Evolutionary conservation across 2,888 invertebrate species (phyloP), one percentile per base, ranked within the genome.

Genomic region (Chamaedrilus cognettii): DNA sequence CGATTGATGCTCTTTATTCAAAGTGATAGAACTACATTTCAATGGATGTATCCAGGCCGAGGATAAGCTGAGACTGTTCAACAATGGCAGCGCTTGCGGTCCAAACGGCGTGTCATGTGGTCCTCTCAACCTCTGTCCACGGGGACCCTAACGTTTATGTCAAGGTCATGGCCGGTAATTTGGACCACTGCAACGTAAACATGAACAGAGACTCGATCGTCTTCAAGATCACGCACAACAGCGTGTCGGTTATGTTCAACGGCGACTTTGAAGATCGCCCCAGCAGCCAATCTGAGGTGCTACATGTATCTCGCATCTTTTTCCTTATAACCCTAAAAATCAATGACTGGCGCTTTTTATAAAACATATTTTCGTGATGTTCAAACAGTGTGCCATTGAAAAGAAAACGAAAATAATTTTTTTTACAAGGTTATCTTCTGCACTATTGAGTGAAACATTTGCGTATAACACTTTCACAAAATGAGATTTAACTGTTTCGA

Each of bases 241-340:
- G 26, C 15, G 58, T 71, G 28, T 64, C 58, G 33, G 23, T 71
- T 19, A 28, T 66, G 56, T 26, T 72, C 60, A 68, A 56, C 42
- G 71, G 72, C 15, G 72, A 72, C 57, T 72, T 72, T 51, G 72
- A 72, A 31, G 72, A 72, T 60, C 59, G 63, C 52, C 63, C 66
- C 15, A 30, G 7, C 30, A 60, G 63, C 55, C 63, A 33, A 49
- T 0, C 28, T 51, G 1, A 61, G 26, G 42, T 42, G 19, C 11
- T 11, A 42, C 11, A 42, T 15, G 11, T 15, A 42, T 42, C 11
- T 42, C 42, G 19, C 42, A 42, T 19, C 19, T n/a, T n/a, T n/a
- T n/a, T n/a, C n/a, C n/a, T n/a, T n/a, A n/a, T n/a, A n/a, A n/a
- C n/a, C n/a, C n/a, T n/a, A n/a, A n/a, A n/a, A n/a, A n/a, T n/a